Evolutionary conservation across 2,888 invertebrate genomes (phyloP).

Genomic region (Ametastegia equiseti): DNA sequence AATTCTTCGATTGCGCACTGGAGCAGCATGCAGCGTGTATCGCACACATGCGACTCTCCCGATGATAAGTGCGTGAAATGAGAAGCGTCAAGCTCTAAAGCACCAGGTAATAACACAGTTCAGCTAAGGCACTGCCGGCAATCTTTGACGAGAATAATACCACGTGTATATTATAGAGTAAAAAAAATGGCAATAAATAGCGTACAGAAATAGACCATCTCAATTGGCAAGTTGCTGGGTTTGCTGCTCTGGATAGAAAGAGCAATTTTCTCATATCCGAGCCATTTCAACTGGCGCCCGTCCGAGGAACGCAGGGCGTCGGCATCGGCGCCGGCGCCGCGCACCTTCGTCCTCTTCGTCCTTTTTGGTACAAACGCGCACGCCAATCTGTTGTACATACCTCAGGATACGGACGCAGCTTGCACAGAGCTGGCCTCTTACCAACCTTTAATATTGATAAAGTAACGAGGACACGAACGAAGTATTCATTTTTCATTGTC

Average conservation of each 20-base stretch:
- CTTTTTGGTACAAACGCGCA: constrained; percentile 23
- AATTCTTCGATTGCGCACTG: background rate
- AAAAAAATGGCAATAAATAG: constrained; percentile 2
- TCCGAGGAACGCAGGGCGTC: constrained; percentile 4
- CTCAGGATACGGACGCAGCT: background rate
- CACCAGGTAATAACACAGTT: constrained; percentile 22
- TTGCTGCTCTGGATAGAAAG: constrained; percentile 3
- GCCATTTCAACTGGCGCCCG: constrained; percentile 43
- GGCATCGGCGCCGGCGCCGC: constrained; percentile 18
- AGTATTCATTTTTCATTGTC: background rate
- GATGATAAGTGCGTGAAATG: background rate
- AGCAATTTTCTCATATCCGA: constrained; percentile 38
- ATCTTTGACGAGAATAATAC: constrained; percentile 13
- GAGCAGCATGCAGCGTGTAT: background rate
- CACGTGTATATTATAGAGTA: background rate
- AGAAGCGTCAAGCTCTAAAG: constrained; percentile 21
- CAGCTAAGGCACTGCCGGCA: background rate
- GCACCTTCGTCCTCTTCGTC: constrained; percentile 3
- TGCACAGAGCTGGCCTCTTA: background rate
- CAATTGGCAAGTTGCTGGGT: background rate
- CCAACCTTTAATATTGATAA: background rate
- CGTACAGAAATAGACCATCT: constrained; percentile 59
- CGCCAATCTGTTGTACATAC: constrained; percentile 4
- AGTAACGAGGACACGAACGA: background rate
- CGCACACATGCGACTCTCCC: no score